These are phyloP conservation scores for Oxygymnocypris stewartii DNA, from an alignment of 2,113 vertebrate genomes.

Conservation along the genomic window DNA sequence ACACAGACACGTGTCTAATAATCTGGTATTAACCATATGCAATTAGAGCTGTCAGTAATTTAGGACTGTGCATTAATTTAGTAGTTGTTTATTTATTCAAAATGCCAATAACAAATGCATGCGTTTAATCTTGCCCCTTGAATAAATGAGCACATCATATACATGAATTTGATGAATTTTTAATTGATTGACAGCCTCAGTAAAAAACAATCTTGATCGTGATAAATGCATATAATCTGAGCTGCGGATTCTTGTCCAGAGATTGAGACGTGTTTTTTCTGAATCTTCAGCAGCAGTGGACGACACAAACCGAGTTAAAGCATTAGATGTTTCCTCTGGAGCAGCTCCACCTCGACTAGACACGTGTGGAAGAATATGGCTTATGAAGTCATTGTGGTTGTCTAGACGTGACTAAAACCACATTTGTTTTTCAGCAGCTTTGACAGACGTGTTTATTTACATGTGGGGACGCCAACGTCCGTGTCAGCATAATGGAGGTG, in stretches of 20 bases:
- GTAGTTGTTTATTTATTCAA: neutral
- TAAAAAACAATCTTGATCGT: neutral
- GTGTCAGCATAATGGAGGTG: conserved; percentile 33
- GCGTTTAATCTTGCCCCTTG: neutral
- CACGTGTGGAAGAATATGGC: conserved; percentile 21
- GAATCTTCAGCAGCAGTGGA: neutral
- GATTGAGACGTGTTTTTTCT: neutral
- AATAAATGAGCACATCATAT: conserved; percentile 13
- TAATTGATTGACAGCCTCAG: neutral
- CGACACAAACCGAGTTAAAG: neutral
- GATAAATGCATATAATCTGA: neutral
- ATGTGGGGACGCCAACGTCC: conserved; percentile 36
- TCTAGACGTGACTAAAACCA: conserved; percentile 55
- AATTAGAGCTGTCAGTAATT: neutral
- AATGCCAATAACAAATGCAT: neutral
- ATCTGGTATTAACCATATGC: neutral
- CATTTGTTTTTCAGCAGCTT: conserved; percentile 51
- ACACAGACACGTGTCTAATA: too few relatives aligned
- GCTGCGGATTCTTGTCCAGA: neutral
- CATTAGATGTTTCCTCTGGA: neutral
- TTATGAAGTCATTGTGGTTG: conserved; percentile 51
- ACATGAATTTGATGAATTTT: neutral
- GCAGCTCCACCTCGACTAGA: conserved; percentile 12
- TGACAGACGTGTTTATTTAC: conserved; percentile 57
- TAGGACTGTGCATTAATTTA: neutral